Evolutionary conservation across 2,888 invertebrate species (phyloP).

Genomic region (Ormyrus pomaceus): DNA sequence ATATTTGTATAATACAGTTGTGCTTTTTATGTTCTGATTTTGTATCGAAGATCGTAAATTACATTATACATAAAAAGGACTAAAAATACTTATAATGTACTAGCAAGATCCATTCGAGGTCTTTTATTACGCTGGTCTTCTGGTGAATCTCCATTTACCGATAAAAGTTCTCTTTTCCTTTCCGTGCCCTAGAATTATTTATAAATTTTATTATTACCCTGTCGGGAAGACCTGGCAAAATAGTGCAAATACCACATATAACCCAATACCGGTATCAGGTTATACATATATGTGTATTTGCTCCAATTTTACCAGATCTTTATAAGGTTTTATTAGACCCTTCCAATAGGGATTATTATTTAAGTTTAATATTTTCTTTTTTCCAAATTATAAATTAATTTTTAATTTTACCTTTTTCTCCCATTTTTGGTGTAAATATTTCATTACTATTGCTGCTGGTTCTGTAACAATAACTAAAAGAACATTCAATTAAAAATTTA

Average conservation of each 20-base stretch:
- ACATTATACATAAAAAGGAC: conserved; percentile 38
- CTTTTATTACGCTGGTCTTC: conserved; percentile 80
- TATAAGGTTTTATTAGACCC: too few relatives aligned
- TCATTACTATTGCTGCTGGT: conserved; percentile 93
- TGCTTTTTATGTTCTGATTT: conserved; percentile 36
- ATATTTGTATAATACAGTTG: conserved; percentile 50
- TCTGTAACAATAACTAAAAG: conserved; percentile 95
- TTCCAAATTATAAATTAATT: neutral
- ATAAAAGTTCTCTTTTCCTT: conserved; percentile 79
- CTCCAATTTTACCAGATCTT: too few relatives aligned
- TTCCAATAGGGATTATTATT: neutral
- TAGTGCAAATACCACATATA: too few relatives aligned
- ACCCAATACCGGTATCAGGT: too few relatives aligned
- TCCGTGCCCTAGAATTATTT: conserved; percentile 78
- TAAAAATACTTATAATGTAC: conserved; percentile 65
- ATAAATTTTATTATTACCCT: neutral
- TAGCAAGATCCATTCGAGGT: conserved; percentile 77
- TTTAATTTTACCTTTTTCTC: conserved; percentile 86
- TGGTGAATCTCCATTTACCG: conserved; percentile 76
- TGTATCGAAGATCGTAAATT: conserved; percentile 44
- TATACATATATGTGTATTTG: neutral
- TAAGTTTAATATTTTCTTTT: neutral
- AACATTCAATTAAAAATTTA: neutral
- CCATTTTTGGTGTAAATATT: conserved; percentile 97
- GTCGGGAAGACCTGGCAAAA: too few relatives aligned